Evolutionary conservation across 1,140 invertebrate genomes (phyloP).

Genomic region (Hyles euphorbiae): DNA sequence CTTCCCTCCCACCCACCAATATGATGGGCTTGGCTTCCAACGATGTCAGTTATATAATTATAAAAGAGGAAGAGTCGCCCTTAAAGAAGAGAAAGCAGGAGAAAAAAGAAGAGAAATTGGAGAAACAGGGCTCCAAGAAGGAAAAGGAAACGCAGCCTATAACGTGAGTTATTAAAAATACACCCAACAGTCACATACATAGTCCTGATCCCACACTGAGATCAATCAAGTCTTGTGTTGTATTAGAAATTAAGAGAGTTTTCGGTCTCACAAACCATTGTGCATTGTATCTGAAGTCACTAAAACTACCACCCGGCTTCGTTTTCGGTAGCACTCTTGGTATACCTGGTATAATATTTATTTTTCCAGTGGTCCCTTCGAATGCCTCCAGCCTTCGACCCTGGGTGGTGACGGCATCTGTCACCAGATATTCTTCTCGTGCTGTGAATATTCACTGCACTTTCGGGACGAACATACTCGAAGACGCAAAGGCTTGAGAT

Average conservation of each 20-base stretch:
- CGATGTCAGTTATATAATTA: slow-evolving; percentile 57
- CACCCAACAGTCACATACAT: too few species aligned
- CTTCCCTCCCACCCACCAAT: slow-evolving; percentile 32
- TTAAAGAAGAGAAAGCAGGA: slow-evolving; percentile 18
- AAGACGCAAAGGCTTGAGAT: slow-evolving; percentile 43
- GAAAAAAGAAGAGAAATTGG: slow-evolving; percentile 14
- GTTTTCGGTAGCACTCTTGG: too few species aligned
- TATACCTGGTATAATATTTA: too few species aligned
- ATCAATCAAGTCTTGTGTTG: too few species aligned
- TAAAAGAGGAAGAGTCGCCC: slow-evolving; percentile 28
- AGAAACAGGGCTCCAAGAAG: slow-evolving; percentile 21
- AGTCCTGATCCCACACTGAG: too few species aligned
- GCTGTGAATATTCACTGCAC: slow-evolving; percentile 66
- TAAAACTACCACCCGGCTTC: too few species aligned
- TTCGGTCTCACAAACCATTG: too few species aligned
- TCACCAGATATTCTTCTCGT: slow-evolving; percentile 65
- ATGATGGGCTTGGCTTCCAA: slow-evolving; percentile 38
- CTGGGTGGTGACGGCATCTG: slow-evolving; percentile 38
- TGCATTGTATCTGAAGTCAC: too few species aligned
- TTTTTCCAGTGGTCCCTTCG: slow-evolving; percentile 52
- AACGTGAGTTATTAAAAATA: slow-evolving; percentile 28
- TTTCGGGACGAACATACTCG: slow-evolving; percentile 57
- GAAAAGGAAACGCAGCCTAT: slow-evolving; percentile 38
- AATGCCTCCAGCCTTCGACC: slow-evolving; percentile 51
- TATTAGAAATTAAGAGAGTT: too few species aligned